Conservation (phyloP, 1,140 invertebrate species). For the Hydropsyche tenuis region DNA sequence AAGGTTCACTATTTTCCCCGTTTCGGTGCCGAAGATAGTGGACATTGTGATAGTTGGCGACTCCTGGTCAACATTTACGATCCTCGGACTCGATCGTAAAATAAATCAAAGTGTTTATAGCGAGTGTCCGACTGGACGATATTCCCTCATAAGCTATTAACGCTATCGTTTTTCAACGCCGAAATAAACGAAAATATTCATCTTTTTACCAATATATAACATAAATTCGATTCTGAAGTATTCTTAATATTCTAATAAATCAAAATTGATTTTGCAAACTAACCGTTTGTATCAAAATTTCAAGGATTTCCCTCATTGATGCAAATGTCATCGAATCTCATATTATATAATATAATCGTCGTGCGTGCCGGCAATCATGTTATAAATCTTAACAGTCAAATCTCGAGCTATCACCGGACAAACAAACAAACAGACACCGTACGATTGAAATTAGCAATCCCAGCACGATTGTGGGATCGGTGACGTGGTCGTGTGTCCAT, state of each 20-base stretch:
- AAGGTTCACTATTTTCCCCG: not conserved
- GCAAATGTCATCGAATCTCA: no score
- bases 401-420: conserved; percentile 8
- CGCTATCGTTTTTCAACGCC: not conserved
- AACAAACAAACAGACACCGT: not conserved
- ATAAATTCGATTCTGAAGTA: no score
- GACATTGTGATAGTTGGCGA: conserved; percentile 26
- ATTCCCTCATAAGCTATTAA: conserved; percentile 27
- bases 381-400: conserved; percentile 21
- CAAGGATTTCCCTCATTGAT: no score
- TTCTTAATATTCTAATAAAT: no score
- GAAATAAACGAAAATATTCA: no score
- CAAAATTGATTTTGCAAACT: no score
- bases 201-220: no score
- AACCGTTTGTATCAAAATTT: no score
- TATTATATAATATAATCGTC: not conserved
- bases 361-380: conserved; percentile 27
- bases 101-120: conserved; percentile 39
- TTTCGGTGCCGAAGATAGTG: not conserved
- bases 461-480: conserved; percentile 3
- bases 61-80: conserved; percentile 31
- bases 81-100: conserved; percentile 32
- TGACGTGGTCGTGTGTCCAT: conserved; percentile 15
- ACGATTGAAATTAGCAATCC: conserved; percentile 20
- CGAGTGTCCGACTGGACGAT: conserved; percentile 26